Evolutionary conservation across 23 tunicate genomes (phyloP).

Genomic region (Clavelina lepadiformis): DNA sequence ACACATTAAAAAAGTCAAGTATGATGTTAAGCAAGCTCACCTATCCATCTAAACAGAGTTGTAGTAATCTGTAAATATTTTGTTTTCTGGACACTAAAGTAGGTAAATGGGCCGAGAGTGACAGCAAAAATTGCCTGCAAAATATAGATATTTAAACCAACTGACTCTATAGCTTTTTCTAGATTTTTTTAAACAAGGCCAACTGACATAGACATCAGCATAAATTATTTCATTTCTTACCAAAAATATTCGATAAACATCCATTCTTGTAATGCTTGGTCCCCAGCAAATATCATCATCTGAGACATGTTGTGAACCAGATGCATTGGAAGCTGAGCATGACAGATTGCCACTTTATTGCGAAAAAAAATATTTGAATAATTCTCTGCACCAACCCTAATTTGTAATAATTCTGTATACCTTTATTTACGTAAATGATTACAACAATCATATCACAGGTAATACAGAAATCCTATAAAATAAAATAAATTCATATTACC

Average conservation of each 20-base stretch:
- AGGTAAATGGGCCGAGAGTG: constrained; percentile 87
- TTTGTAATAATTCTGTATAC: not conserved
- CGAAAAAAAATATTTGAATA: constrained; percentile 1
- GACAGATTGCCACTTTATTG: constrained; percentile 66
- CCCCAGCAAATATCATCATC: constrained; percentile 85
- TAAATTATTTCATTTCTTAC: constrained; percentile 11
- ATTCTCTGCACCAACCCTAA: not conserved
- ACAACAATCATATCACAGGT: not conserved
- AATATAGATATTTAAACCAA: too few relatives aligned
- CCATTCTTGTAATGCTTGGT: constrained; percentile 34
- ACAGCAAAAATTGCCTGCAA: constrained; percentile 71
- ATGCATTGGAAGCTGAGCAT: constrained; percentile 29
- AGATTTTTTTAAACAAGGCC: too few relatives aligned
- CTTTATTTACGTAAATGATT: not conserved
- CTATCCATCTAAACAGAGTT: constrained; percentile 81
- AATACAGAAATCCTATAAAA: too few relatives aligned
- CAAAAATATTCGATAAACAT: constrained; percentile 86
- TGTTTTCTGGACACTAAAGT: constrained; percentile 92
- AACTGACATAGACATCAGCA: not conserved
- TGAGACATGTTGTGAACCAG: constrained; percentile 23
- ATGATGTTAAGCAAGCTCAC: constrained; percentile 26
- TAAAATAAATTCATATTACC: constrained; percentile 28
- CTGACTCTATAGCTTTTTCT: too few relatives aligned
- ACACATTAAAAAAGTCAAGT: not conserved
- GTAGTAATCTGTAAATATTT: constrained; percentile 82